Conservation (phyloP, 2,113 vertebrate genomes). For the Platanista minor region DNA sequence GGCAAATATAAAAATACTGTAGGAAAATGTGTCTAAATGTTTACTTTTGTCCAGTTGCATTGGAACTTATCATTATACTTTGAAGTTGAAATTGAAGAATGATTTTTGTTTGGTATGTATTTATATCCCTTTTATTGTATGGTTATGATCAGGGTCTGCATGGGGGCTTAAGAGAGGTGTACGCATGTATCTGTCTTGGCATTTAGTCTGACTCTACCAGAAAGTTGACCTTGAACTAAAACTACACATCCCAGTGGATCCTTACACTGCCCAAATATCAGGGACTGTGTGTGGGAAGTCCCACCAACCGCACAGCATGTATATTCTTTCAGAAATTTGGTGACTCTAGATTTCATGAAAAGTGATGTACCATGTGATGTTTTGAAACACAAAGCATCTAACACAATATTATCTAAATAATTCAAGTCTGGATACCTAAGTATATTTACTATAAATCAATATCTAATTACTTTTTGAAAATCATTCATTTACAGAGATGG, state of each 20-base stretch:
- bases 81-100: background rate
- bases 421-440: background rate
- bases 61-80: background rate
- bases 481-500: background rate
- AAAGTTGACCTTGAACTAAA: background rate
- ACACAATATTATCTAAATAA: background rate
- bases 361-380: background rate
- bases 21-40: background rate
- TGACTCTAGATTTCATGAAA: slow-evolving; percentile 28
- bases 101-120: background rate
- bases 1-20: background rate
- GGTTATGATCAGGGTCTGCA: background rate
- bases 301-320: background rate
- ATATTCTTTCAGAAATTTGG: background rate
- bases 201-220: background rate
- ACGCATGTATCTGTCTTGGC: background rate
- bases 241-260: background rate
- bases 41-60: background rate
- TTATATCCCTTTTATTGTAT: background rate
- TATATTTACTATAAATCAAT: background rate
- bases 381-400: background rate
- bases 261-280: background rate
- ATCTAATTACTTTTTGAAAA: background rate
- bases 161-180: background rate
- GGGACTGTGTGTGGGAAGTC: background rate